These are phyloP conservation scores for Carcharodon carcharias DNA, from an alignment of 2,797 vertebrate species.

Conservation along the genomic window DNA sequence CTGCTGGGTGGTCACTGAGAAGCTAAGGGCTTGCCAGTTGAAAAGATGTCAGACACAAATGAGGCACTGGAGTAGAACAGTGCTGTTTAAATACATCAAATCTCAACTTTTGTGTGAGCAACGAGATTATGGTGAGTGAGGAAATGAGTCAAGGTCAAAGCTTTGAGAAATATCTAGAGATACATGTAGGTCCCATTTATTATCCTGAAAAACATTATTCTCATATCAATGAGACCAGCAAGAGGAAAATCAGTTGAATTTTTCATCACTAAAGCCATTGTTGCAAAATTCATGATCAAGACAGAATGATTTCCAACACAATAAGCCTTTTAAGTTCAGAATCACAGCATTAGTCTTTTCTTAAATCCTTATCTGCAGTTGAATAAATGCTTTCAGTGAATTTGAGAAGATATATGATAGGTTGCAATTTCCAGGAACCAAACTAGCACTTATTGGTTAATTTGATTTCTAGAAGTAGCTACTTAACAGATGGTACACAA, in stretches of 20 bases:
- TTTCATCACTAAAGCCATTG: neutral
- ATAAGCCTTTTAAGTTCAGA: neutral
- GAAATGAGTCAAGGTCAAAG: neutral
- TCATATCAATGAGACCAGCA: neutral
- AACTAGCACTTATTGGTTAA: neutral
- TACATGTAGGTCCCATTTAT: neutral
- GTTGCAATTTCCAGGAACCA: neutral
- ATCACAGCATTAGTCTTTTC: neutral
- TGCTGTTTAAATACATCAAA: neutral
- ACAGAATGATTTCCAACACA: neutral
- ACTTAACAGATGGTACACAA: neutral
- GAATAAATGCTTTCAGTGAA: neutral
- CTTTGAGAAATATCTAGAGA: neutral
- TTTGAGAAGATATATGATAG: neutral
- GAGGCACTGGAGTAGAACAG: neutral
- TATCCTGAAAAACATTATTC: neutral
- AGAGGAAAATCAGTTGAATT: neutral
- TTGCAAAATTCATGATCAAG: neutral
- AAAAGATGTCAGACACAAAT: neutral
- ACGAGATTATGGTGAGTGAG: neutral
- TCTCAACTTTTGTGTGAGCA: neutral
- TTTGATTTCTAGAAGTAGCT: neutral
- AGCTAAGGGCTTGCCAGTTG: neutral
- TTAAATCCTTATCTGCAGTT: neutral
- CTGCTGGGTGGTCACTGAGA: neutral